Evolutionary conservation across 1,140 invertebrate genomes (phyloP), one percentile per base, ranked within the genome.

Genomic region (Eueides isabella): DNA sequence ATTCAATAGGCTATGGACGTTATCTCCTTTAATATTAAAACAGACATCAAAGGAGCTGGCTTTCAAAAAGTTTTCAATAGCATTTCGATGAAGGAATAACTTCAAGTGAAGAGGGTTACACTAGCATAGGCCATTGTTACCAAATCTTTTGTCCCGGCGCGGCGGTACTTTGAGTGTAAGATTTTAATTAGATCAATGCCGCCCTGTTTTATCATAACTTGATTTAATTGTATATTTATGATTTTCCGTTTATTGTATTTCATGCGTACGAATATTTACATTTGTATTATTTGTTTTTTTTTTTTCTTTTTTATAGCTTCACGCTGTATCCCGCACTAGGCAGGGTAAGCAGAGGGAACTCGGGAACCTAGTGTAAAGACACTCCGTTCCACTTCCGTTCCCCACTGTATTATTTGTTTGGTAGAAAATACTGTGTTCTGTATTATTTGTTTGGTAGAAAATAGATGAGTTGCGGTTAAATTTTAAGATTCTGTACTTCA

Each of bases 11-110:
- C 12, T 66, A 9, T 69, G 31, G 19, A 26, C 26, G 67, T 55
- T 68, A 68, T 68, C 66, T 48, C 48, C 44, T 55, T 68, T 68
- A 68, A 55, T 68, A 68, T 41, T 68, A 55, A 67, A 68, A 68
- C 66, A 68, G 35, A 68, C 41, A 68, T 68, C 66, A 68, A 68
- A 68, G 66, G 44, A 68, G n/a, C 35, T 11, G 16, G 33, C 28
- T 48, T 38, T 68, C 35, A 31, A 68, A 68, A 68, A 68, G 26
- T 68, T 68, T 68, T 68, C 41, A 68, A 68, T 68, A 68, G 66
- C 66, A 68, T 44, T 68, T 67, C 66, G 44, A 68, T 67, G 66
- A 41, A 68, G 66, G 29, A 68, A 68, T 68, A 61, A 38, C 66
- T 31, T 68, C 66, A 68, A 68, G 44, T 31, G 44, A 68, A 55